Conservation (phyloP, 2,888 invertebrate species). For the Dyspetes luteomarginatus region DNA sequence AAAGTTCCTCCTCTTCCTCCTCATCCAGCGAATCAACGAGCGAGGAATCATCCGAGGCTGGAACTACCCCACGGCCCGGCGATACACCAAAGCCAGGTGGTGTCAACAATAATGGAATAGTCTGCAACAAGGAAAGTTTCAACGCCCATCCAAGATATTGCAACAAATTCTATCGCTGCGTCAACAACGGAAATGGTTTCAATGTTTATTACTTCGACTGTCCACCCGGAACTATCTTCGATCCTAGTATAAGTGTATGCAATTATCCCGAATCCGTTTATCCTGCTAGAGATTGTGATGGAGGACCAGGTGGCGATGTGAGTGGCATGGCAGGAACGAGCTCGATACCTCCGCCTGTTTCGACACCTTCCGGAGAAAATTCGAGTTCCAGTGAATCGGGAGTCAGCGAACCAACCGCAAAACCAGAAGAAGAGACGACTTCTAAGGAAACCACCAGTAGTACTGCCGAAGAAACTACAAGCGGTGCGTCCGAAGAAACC, state of each 20-base stretch:
- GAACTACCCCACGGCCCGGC: constrained; percentile 52
- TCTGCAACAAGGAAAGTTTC: constrained; percentile 86
- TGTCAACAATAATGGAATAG: constrained; percentile 73
- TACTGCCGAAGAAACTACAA: constrained; percentile 43
- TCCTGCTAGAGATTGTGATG: constrained; percentile 82
- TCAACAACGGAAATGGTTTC: constrained; percentile 86
- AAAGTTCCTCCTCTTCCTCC: constrained; percentile 22
- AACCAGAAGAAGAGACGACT: constrained; percentile 50
- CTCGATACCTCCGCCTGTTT: constrained; percentile 26
- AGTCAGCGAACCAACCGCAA: constrained; percentile 19
- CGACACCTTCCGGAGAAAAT: constrained; percentile 27
- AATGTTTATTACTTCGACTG: constrained; percentile 88
- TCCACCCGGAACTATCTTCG: constrained; percentile 89
- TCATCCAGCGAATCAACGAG: constrained; percentile 46
- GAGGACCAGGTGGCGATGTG: background rate
- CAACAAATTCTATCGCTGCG: constrained; percentile 88
- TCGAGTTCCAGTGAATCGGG: constrained; percentile 8
- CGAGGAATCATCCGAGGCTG: constrained; percentile 32
- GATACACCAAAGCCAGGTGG: constrained; percentile 68
- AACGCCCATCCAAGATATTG: constrained; percentile 87
- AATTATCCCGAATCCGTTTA: constrained; percentile 88
- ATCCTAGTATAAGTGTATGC: constrained; percentile 87
- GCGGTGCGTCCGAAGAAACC: constrained; percentile 55
- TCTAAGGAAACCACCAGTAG: constrained; percentile 52
- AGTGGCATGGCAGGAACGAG: background rate